A percentile compares a stretch with the other conserved stretches of the same genome.
Conservation (phyloP, 2,797 vertebrate genomes). For the Kryptopterus vitreolus region DNA sequence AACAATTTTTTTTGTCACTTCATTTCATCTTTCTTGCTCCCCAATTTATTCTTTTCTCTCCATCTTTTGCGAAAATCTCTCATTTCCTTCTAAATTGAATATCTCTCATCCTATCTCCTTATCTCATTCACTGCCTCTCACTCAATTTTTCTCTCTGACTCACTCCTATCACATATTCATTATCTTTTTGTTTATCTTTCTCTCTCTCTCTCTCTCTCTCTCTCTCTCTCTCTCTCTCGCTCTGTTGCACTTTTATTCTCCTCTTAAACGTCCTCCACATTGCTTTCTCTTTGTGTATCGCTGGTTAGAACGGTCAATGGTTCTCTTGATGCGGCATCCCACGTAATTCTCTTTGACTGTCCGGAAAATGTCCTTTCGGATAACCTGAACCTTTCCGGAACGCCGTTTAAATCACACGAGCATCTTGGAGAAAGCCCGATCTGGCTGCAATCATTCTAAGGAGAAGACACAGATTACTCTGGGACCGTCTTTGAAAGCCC, state of each 20-base stretch:
- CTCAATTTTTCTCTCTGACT: not conserved
- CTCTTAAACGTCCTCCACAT: not conserved
- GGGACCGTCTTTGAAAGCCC: not conserved
- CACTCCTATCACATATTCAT: not conserved
- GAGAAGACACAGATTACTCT: not conserved
- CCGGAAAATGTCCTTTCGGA: conserved; percentile 6
- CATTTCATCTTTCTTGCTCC: not conserved
- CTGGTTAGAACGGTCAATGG: not conserved
- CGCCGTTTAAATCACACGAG: not conserved
- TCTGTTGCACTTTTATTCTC: not conserved
- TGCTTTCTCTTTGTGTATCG: not conserved
- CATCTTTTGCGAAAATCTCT: not conserved
- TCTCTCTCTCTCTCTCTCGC: not conserved
- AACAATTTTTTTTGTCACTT: not conserved
- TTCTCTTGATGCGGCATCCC: not conserved
- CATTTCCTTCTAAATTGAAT: not conserved
- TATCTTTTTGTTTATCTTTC: not conserved
- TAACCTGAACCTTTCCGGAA: not conserved
- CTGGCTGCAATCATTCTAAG: not conserved
- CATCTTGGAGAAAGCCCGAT: not conserved
- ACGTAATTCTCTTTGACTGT: not conserved
- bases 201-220: not conserved
- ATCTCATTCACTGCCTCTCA: conserved; percentile 8
- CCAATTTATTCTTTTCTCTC: not conserved
- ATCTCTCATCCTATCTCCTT: not conserved